Base-by-base conservation (phyloP, 2,113 vertebrate species). In the Triplophysa siluroides region DNA sequence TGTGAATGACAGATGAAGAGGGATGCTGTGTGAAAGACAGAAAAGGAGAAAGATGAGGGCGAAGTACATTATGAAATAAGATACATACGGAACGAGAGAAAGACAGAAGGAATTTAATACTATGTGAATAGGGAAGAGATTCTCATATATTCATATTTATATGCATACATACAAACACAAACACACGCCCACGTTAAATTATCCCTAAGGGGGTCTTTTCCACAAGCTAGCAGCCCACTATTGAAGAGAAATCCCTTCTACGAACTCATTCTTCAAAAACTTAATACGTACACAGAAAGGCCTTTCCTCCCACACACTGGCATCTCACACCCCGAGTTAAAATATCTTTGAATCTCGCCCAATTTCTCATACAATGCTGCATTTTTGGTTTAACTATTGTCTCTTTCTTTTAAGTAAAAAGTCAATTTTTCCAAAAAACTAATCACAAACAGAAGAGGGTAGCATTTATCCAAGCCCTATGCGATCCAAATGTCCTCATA, bases 401-500 rank as follows among this genome's bases (percentile, higher is more conserved):
- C 3, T 50, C 50, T 45, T 68, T 68, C n/a, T 11, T 24, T 41
- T 13, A n/a, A 45, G 12, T 2, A 47, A 75, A 75, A 26, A 45
- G 11, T 3, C 3, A 38, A 6, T 38, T 38, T 33, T 38, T 38
- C 54, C 60, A 8, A 43, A 58, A 60, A 2, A 45, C 9, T 64
- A 76, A 76, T 64, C 26, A 54, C 24, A 23, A n/a, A 18, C 60
- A 33, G 16, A 71, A 33, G 33, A 19, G 50, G 67, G 11, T 60
- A 72, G 13, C 21, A 47, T 41, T 63, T 10, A 52, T 24, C 68
- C 43, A 72, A 68, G 50, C 71, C 69, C 26, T 87, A 75, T 86
- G 83, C 83, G 86, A 86, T 83, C 79, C 82, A 74, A 29, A 74
- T 66, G 21, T 76, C 88, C 86, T 84, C 85, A 87, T 86, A 88